Conservation (phyloP, 2,797 vertebrate genomes). For the Chaetodon trifasciatus region DNA sequence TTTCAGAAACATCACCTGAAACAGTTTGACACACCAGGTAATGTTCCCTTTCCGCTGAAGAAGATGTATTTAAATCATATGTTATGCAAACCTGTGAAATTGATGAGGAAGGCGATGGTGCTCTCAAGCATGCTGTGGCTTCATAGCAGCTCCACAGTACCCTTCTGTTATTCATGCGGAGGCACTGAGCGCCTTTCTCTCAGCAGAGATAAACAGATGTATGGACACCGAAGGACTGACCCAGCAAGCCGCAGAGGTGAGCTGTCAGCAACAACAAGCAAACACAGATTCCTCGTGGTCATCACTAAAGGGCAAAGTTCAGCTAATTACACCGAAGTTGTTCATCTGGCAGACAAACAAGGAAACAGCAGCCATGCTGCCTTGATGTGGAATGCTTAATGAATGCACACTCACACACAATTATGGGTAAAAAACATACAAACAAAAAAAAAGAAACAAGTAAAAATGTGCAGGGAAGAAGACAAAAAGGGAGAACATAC, state of each 20-base stretch:
- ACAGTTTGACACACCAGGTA: conserved; percentile 35
- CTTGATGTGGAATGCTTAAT: conserved; percentile 49
- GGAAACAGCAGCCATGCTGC: conserved; percentile 51
- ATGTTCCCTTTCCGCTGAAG: conserved; percentile 6
- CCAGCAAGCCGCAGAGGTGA: conserved; percentile 69
- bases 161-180: conserved; percentile 55
- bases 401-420: conserved; percentile 34
- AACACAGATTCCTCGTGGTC: conserved; percentile 63
- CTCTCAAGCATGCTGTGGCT: conserved; percentile 39
- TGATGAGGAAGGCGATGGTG: conserved; percentile 35
- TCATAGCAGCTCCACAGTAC: conserved; percentile 41
- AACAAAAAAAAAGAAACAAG: conserved; percentile 17
- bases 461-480: conserved; percentile 31
- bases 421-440: not conserved
- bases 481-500: conserved; percentile 27
- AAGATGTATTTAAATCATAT: conserved; percentile 56
- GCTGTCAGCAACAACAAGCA: conserved; percentile 73
- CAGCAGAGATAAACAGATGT: conserved; percentile 72
- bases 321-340: conserved; percentile 70
- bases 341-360: conserved; percentile 70
- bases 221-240: conserved; percentile 64
- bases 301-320: conserved; percentile 71
- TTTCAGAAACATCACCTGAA: conserved; percentile 40
- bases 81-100: conserved; percentile 52
- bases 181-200: conserved; percentile 30